These are phyloP conservation scores for Amazona finschi DNA, from an alignment of 2,797 vertebrate species.

Conservation along the genomic window DNA sequence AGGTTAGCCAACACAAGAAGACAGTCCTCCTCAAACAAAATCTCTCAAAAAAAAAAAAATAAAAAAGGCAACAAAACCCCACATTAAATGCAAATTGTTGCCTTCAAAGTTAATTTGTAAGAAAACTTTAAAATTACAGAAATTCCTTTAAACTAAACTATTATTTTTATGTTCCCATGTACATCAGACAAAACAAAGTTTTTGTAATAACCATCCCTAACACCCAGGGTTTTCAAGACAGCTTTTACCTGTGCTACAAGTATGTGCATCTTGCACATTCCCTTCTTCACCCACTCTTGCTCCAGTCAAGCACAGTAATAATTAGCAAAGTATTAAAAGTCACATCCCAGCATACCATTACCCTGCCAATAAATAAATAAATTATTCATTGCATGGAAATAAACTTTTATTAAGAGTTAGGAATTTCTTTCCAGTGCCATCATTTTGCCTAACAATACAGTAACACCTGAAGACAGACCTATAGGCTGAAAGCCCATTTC, in stretches of 20 bases:
- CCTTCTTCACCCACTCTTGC: slow-evolving; percentile 18
- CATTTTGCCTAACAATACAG: not conserved
- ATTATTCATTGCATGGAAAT: not conserved
- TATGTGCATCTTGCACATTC: not conserved
- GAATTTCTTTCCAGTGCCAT: not conserved
- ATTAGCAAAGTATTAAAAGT: not conserved
- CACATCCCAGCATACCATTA: not conserved
- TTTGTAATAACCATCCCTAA: not conserved
- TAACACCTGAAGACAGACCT: not conserved
- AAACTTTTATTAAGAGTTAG: not conserved
- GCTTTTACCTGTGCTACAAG: not conserved
- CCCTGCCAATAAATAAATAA: not conserved
- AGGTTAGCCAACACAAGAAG: not conserved
- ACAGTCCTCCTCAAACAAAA: not conserved
- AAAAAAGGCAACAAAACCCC: not conserved
- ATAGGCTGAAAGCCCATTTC: not conserved
- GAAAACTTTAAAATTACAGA: not conserved
- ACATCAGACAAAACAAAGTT: not conserved
- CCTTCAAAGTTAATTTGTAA: not conserved
- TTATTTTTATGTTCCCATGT: not conserved
- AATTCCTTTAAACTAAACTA: not conserved
- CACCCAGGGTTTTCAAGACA: not conserved
- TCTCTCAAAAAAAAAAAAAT: not conserved
- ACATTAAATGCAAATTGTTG: not conserved
- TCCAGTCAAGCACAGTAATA: not conserved